Percentiles rank a stretch among this genome's conserved stretches.
These are phyloP conservation scores for Spermophilus dauricus DNA, from an alignment of 2,113 vertebrate genomes.

Conservation along the genomic window DNA sequence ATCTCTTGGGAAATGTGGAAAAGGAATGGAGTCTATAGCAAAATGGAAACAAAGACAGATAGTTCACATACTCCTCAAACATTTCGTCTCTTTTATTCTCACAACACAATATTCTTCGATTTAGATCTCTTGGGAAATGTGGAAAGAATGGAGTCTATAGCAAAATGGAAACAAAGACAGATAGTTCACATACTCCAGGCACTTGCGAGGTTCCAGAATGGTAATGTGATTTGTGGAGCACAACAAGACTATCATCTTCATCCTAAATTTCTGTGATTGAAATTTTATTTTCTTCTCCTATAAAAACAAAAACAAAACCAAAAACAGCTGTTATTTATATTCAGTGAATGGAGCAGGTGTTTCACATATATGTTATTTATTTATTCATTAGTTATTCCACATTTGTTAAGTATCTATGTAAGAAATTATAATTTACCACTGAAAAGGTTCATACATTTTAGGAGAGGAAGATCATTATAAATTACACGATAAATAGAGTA, in stretches of 20 bases:
- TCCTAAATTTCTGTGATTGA: background rate
- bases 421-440: background rate
- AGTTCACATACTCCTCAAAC: background rate
- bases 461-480: background rate
- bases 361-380: background rate
- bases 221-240: background rate
- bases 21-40: background rate
- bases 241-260: background rate
- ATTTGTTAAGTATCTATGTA: background rate
- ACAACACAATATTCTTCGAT: background rate
- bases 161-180: background rate
- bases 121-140: background rate
- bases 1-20: background rate
- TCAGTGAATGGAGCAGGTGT: background rate
- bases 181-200: background rate
- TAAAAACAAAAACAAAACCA: background rate
- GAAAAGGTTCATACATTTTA: background rate
- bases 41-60: background rate
- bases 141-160: background rate
- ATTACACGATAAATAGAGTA: background rate
- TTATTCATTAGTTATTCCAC: background rate
- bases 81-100: slow-evolving; percentile 25
- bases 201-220: background rate
- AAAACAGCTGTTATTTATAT: background rate
- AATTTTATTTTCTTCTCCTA: background rate